These are phyloP conservation scores for Athalia rosae DNA, from an alignment of 2,888 invertebrate genomes.

Conservation along the genomic window DNA sequence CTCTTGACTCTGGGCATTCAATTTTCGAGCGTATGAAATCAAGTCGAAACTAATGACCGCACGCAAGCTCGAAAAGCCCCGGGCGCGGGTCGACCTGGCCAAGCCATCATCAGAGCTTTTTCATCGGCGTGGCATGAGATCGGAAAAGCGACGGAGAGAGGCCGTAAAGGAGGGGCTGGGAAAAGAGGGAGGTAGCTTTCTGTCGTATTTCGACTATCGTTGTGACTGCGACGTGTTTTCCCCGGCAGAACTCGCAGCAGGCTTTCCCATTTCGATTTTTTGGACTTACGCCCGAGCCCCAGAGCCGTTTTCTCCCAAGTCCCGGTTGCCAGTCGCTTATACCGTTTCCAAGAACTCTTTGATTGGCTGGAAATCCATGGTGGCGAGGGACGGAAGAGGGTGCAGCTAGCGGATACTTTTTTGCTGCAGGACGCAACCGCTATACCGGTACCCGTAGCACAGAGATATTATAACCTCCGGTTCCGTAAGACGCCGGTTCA, in stretches of 20 bases:
- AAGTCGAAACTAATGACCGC: no score
- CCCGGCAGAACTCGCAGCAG: background rate
- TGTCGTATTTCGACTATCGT: slow-evolving; percentile 19
- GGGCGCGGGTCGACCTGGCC: slow-evolving; percentile 13
- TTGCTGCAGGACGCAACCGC: slow-evolving; percentile 64
- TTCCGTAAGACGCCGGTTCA: slow-evolving; percentile 15
- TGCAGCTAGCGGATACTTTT: slow-evolving; percentile 34
- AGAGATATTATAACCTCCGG: slow-evolving; percentile 15
- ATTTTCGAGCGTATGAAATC: no score
- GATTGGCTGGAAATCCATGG: slow-evolving; percentile 63
- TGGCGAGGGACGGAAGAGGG: slow-evolving; percentile 46
- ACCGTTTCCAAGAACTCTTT: slow-evolving; percentile 52
- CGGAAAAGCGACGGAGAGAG: background rate
- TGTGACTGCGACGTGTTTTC: slow-evolving; percentile 15
- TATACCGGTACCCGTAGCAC: slow-evolving; percentile 58
- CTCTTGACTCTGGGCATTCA: no score
- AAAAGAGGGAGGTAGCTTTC: slow-evolving; percentile 4
- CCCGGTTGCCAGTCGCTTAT: slow-evolving; percentile 45
- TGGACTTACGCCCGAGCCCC: slow-evolving; percentile 39
- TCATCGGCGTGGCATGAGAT: background rate
- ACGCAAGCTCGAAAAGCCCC: background rate
- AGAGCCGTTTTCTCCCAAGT: background rate
- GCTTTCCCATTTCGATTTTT: slow-evolving; percentile 24
- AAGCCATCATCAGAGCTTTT: background rate
- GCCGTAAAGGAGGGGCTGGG: background rate